Conservation (phyloP, 1,140 invertebrate genomes). For the Trichonephila inaurata region DNA sequence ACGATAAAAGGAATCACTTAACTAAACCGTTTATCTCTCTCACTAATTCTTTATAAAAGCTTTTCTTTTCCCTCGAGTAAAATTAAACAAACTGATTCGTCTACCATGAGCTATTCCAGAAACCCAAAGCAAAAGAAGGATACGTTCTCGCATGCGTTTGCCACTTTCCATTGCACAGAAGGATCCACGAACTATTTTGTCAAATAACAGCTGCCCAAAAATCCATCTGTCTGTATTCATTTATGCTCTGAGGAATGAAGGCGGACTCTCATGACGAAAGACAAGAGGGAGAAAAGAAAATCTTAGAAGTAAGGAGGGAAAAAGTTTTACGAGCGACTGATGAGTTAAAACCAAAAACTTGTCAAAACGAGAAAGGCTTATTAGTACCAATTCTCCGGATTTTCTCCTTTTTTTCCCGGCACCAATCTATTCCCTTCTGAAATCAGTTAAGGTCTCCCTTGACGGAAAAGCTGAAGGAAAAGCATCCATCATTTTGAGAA, state of each 20-base stretch:
- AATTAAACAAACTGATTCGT: neutral
- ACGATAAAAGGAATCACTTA: neutral
- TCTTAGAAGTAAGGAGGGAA: neutral
- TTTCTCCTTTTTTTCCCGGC: neutral
- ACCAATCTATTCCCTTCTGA: conserved; percentile 5
- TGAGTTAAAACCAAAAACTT: conserved; percentile 62
- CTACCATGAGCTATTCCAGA: neutral
- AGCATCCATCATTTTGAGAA: conserved; percentile 54
- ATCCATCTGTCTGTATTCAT: conserved; percentile 54
- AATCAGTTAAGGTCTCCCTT: conserved; percentile 16
- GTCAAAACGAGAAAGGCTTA: conserved; percentile 45
- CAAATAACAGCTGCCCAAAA: neutral
- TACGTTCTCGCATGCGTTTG: neutral
- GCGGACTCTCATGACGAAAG: neutral
- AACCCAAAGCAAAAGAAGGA: neutral
- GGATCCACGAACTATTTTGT: conserved; percentile 11
- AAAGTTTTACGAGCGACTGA: conserved; percentile 11
- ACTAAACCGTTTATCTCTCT: neutral
- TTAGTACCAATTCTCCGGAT: conserved; percentile 6
- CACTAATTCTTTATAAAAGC: neutral
- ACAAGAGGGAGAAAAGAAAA: neutral
- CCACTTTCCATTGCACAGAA: neutral
- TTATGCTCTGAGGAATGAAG: neutral
- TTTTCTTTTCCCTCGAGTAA: neutral
- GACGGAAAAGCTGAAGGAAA: conserved; percentile 1